Evolutionary conservation across 1,140 invertebrate species (phyloP).

Genomic region (Leptoteleia sp.): DNA sequence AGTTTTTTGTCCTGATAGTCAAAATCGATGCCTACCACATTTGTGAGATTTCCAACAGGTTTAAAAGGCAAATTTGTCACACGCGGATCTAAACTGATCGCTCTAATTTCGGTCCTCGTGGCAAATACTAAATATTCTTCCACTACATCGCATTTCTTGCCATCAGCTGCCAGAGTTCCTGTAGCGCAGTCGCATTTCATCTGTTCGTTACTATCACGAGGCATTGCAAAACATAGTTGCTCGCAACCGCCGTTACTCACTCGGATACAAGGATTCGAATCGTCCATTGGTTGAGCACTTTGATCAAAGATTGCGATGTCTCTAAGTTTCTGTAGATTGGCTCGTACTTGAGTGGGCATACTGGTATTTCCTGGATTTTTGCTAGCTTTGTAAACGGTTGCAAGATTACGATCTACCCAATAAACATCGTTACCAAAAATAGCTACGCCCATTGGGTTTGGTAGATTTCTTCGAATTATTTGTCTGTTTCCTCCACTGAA

Average conservation of each 20-base stretch:
- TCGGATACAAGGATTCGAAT: conserved; percentile 88
- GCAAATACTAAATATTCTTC: conserved; percentile 95
- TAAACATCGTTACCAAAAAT: conserved; percentile 92
- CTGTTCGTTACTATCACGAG: conserved; percentile 80
- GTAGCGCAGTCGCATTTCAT: conserved; percentile 93
- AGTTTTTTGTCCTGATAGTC: conserved; percentile 93
- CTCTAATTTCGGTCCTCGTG: conserved; percentile 93
- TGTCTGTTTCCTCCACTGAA: conserved; percentile 90
- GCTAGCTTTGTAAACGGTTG: conserved; percentile 92
- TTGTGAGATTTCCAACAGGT: conserved; percentile 94
- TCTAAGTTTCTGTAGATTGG: conserved; percentile 90
- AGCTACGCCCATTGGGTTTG: conserved; percentile 97
- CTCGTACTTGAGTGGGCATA: conserved; percentile 86
- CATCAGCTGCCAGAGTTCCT: conserved; percentile 86
- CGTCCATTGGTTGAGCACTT: conserved; percentile 91
- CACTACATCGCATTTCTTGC: conserved; percentile 88
- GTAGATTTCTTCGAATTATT: conserved; percentile 92
- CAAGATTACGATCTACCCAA: conserved; percentile 97
- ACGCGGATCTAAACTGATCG: conserved; percentile 90
- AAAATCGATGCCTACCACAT: conserved; percentile 98
- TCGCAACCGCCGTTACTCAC: conserved; percentile 92
- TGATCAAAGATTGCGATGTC: conserved; percentile 95
- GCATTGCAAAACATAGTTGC: conserved; percentile 97
- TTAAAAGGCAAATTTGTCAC: conserved; percentile 92
- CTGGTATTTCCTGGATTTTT: conserved; percentile 88